These are phyloP conservation scores for Sphaerophoria taeniata DNA, from an alignment of 2,888 invertebrate species.

Conservation along the genomic window DNA sequence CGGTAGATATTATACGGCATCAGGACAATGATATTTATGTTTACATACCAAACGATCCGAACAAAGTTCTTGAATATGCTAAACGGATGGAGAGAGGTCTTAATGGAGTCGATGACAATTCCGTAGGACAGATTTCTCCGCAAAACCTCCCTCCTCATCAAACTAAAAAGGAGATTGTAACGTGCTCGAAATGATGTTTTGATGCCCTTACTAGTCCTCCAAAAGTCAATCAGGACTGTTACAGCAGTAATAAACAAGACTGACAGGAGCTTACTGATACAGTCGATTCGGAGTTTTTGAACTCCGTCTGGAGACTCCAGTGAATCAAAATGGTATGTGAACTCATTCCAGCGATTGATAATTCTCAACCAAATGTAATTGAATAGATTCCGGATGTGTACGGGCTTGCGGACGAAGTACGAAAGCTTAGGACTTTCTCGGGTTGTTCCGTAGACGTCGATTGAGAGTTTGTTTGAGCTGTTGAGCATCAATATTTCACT, in stretches of 20 bases:
- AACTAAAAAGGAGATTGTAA: constrained; percentile 63
- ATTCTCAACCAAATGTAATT: constrained; percentile 87
- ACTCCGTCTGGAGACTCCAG: constrained; percentile 86
- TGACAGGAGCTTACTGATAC: constrained; percentile 83
- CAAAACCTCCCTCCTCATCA: constrained; percentile 82
- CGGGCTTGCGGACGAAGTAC: constrained; percentile 85
- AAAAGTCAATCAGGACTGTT: constrained; percentile 86
- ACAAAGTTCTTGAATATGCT: constrained; percentile 81
- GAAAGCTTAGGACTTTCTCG: constrained; percentile 80
- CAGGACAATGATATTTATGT: constrained; percentile 77
- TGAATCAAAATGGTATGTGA: constrained; percentile 90
- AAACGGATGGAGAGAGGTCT: constrained; percentile 82
- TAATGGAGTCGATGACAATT: constrained; percentile 81
- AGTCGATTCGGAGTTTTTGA: constrained; percentile 77
- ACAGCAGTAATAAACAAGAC: constrained; percentile 87
- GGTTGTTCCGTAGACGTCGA: constrained; percentile 47
- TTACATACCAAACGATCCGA: constrained; percentile 80
- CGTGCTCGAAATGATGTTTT: constrained; percentile 78
- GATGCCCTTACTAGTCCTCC: constrained; percentile 84
- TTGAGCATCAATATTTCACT: constrained; percentile 89
- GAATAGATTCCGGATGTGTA: constrained; percentile 87
- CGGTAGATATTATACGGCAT: constrained; percentile 79
- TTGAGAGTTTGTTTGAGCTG: constrained; percentile 55
- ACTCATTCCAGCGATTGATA: constrained; percentile 91
- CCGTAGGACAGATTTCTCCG: constrained; percentile 80